Evolutionary conservation across 2,797 vertebrate species (phyloP).

Genomic region (Argyrosomus regius): DNA sequence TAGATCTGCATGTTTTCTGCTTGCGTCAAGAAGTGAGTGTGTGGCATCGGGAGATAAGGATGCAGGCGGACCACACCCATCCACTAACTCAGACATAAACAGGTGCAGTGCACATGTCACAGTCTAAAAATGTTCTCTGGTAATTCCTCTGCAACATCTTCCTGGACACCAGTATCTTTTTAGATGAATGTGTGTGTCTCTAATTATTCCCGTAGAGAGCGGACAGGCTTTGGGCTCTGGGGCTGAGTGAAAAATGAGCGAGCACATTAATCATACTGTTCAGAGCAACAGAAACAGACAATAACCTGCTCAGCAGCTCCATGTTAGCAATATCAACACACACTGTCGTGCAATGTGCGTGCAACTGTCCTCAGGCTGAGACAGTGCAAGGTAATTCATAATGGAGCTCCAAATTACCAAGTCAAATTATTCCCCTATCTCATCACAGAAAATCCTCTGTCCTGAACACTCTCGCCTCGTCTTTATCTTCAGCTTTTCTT

Average conservation of each 20-base stretch:
- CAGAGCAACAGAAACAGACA: slow-evolving; percentile 56
- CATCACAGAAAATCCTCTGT: slow-evolving; percentile 51
- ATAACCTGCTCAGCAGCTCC: slow-evolving; percentile 58
- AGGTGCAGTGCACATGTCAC: slow-evolving; percentile 43
- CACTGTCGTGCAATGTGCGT: slow-evolving; percentile 34
- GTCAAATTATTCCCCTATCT: slow-evolving; percentile 55
- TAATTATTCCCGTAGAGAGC: slow-evolving; percentile 54
- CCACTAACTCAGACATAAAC: slow-evolving; percentile 48
- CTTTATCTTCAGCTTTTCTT: slow-evolving; percentile 40
- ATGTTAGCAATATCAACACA: slow-evolving; percentile 48
- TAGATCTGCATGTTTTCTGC: slow-evolving; percentile 32
- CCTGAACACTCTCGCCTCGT: slow-evolving; percentile 35
- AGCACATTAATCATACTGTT: slow-evolving; percentile 72
- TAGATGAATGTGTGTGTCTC: slow-evolving; percentile 58
- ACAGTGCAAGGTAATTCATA: slow-evolving; percentile 36
- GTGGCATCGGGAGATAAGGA: slow-evolving; percentile 77
- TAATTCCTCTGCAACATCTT: slow-evolving; percentile 30
- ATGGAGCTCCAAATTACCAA: slow-evolving; percentile 62
- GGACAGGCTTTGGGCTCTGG: slow-evolving; percentile 38
- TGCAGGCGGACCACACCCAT: slow-evolving; percentile 69
- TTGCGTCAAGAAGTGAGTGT: slow-evolving; percentile 63
- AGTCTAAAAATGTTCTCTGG: slow-evolving; percentile 29
- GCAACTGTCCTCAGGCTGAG: slow-evolving; percentile 52
- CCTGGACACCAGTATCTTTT: slow-evolving; percentile 32
- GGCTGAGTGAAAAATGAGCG: slow-evolving; percentile 15